These are phyloP conservation scores for Phallusia fumigata DNA, from an alignment of 23 tunicate genomes.

Conservation along the genomic window DNA sequence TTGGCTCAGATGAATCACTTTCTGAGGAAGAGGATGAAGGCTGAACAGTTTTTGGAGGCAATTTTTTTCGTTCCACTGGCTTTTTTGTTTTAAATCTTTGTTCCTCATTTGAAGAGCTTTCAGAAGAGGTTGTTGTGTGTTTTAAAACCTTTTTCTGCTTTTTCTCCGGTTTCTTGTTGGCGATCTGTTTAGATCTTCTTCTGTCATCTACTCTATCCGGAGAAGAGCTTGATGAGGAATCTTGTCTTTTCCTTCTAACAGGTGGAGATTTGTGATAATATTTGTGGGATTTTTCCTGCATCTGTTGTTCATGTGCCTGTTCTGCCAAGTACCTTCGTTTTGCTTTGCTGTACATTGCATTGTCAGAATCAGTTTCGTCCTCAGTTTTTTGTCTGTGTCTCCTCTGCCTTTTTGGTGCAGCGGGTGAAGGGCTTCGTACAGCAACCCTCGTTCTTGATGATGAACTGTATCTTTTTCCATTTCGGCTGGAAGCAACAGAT, in stretches of 20 bases:
- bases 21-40: constrained; percentile 9
- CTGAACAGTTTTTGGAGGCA: not conserved
- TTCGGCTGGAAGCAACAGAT: not conserved
- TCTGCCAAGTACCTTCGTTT: constrained; percentile 7
- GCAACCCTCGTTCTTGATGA: not conserved
- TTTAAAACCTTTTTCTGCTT: not conserved
- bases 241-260: not conserved
- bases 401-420: not conserved
- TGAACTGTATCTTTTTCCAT: not conserved
- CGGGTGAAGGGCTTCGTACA: not conserved
- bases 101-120: constrained; percentile 10
- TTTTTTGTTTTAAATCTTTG: not conserved
- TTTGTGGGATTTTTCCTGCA: not conserved
- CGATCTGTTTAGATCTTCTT: not conserved
- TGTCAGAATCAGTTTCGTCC: not conserved
- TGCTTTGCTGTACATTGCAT: constrained; percentile 16
- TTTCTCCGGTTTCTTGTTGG: not conserved
- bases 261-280: not conserved
- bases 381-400: not conserved
- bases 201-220: not conserved
- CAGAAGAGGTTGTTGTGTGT: not conserved
- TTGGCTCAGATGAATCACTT: not conserved
- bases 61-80: not conserved
- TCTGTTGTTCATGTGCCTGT: not conserved
- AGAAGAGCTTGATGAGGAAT: constrained; percentile 15